Conservation (phyloP, 2,113 vertebrate genomes). For the Oreochromis spilurus region DNA sequence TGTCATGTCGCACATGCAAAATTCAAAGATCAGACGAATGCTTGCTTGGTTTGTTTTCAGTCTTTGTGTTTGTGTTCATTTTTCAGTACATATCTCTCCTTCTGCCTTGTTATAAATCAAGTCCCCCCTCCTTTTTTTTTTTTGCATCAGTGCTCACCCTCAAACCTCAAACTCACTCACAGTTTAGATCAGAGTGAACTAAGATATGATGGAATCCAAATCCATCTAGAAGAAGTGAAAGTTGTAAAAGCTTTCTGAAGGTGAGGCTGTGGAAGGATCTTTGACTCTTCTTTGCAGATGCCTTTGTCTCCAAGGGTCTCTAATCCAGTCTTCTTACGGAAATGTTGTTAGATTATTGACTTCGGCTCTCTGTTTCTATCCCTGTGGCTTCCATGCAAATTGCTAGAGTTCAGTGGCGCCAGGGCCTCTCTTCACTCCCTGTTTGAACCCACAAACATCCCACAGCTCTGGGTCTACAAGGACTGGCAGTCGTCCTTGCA, state of each 20-base stretch:
- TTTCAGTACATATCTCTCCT: neutral
- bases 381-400: neutral
- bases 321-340: neutral
- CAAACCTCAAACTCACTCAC: neutral
- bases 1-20: neutral
- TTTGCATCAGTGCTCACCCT: neutral
- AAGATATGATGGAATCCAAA: neutral
- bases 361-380: neutral
- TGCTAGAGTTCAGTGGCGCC: neutral
- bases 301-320: neutral
- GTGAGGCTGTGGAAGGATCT: neutral
- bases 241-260: neutral
- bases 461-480: neutral
- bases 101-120: neutral
- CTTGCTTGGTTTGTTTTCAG: neutral
- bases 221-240: neutral
- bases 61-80: neutral
- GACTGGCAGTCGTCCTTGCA: neutral
- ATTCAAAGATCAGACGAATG: neutral
- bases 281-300: neutral
- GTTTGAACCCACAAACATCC: neutral
- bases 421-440: neutral
- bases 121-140: too few species aligned
- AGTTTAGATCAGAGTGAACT: neutral
- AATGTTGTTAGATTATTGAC: neutral